Evolutionary conservation across 2,888 invertebrate species (phyloP).

Genomic region (Timandra comae): DNA sequence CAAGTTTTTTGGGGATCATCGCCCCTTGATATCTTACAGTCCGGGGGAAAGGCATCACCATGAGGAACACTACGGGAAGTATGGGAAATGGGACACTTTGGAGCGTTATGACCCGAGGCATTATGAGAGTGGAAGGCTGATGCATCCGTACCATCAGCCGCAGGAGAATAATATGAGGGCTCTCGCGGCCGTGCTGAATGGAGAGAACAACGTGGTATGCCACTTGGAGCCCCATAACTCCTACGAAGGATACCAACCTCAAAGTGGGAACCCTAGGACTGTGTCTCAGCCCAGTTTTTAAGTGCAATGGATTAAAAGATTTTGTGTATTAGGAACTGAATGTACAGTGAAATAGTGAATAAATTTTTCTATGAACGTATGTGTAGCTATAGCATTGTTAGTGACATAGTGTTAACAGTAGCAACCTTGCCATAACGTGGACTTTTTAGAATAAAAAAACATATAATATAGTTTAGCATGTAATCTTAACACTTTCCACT

Average conservation of each 20-base stretch:
- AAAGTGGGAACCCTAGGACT: slow-evolving; percentile 64
- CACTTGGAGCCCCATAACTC: slow-evolving; percentile 85
- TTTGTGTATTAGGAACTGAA: slow-evolving; percentile 14
- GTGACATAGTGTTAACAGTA: slow-evolving; percentile 59
- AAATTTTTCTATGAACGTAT: slow-evolving; percentile 64
- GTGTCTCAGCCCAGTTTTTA: slow-evolving; percentile 72
- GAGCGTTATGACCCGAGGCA: slow-evolving; percentile 71
- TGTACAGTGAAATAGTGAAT: slow-evolving; percentile 63
- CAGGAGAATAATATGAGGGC: slow-evolving; percentile 77
- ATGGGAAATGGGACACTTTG: slow-evolving; percentile 71
- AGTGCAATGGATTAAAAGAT: slow-evolving; percentile 28
- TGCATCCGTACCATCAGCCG: slow-evolving; percentile 74
- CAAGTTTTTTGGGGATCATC: slow-evolving; percentile 87
- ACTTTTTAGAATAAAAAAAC: slow-evolving; percentile 50
- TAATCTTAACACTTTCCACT: slow-evolving; percentile 74
- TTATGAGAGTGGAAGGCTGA: slow-evolving; percentile 70
- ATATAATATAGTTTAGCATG: slow-evolving; percentile 54
- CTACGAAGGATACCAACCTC: slow-evolving; percentile 67
- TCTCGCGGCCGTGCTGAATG: slow-evolving; percentile 87
- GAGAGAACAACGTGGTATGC: slow-evolving; percentile 90
- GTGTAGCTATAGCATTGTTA: slow-evolving; percentile 51
- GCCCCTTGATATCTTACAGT: slow-evolving; percentile 87
- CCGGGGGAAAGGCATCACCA: slow-evolving; percentile 79
- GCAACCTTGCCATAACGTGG: slow-evolving; percentile 73
- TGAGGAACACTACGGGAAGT: slow-evolving; percentile 69